Evolutionary conservation across 2,797 vertebrate species (phyloP), one percentile per base, ranked within the genome.

Genomic region (Xenops minutus): DNA sequence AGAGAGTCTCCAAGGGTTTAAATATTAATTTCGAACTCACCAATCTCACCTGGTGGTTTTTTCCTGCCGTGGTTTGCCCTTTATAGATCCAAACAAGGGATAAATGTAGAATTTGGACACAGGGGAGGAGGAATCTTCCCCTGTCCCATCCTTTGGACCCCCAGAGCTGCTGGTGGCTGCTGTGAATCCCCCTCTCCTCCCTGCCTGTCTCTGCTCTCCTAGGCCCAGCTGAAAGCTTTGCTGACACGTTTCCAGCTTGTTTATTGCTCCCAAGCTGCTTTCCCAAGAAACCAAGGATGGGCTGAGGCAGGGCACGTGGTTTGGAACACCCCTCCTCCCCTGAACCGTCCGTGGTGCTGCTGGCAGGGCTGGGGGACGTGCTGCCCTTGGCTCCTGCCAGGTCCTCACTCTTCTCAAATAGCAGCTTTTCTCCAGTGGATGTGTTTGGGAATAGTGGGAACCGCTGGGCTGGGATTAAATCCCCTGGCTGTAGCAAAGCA

Each of bases 221-320:
- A 58, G 82, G 59, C 85, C 80, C 9, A 6, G 80, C 93, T 88
- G 84, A 86, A 88, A 86, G 93, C 89, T 90, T 63, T 93, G 86
- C 93, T 89, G 89, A 89, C 67, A 46, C 2, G 0, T 36, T 92
- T 89, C 92, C 92, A 96, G 67, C 44, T 49, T 10, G 7, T 23
- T 88, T 37, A 61, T 44, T 34, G 81, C 90, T 93, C 83, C 74
- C 58, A 46, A 52, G 41, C 15, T 54, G 30, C 51, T 30, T 54
- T 30, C 78, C 73, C 2, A 2, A 32, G 79, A 18, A 41, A 27
- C 37, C 67, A n/a, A 27, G 76, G 85, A 22, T 2, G 14, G 71
- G 81, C 78, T 2, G 4, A 61, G 73, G 14, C 46, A 66, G 89
- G 71, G 56, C 76, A 34, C 5, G 2, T 0, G 2, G 46, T 87